Base-by-base conservation (phyloP, 2,113 vertebrate genomes). In the Orycteropus afer region DNA sequence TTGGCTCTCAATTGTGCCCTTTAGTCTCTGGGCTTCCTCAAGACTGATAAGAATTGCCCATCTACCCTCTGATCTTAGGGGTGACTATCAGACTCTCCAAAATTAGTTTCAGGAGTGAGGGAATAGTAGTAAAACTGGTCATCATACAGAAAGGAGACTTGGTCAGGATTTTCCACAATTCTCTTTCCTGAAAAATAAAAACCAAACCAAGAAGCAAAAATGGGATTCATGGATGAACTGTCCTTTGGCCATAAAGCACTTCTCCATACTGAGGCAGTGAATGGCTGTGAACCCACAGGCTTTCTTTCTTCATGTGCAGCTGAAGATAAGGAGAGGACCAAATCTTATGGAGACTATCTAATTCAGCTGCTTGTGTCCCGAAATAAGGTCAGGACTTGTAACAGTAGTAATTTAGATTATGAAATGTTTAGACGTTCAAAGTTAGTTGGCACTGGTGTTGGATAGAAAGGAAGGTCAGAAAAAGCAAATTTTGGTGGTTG, bases 341-440 rank as follows among this genome's bases (percentile, higher is more conserved):
- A 4, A 29, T 37, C 34, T 86, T 89, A 5, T 32, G 90, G 4
- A 81, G 22, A 85, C 49, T 20, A 80, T 67, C 34, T 90, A 2
- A 71, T 59, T 83, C 9, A 9, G 3, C 45, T 77, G 86, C 25
- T 13, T 65, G 32, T 42, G 23, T 91, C 65, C 65, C 88, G 23
- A 93, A 76, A 88, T 87, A 81, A 37, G 15, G 15, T 91, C 90
- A 96, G 77, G 55, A 69, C 1, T 95, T 91, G 34, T 12, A 59
- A 29, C 65, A 55, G 9, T 25, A 57, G 25, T 40, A 73, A 65
- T 67, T 79, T 42, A 69, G 65, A 74, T 71, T 11, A 29, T 47
- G 83, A 81, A 83, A 77, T 23, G 0, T 18, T 78, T 55, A 49
- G 32, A 73, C 63, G 92, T 77, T 86, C 37, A 2, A 34, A 57